Base-by-base conservation (phyloP, 2,797 vertebrate genomes). In the Micrastur ruficollis region DNA sequence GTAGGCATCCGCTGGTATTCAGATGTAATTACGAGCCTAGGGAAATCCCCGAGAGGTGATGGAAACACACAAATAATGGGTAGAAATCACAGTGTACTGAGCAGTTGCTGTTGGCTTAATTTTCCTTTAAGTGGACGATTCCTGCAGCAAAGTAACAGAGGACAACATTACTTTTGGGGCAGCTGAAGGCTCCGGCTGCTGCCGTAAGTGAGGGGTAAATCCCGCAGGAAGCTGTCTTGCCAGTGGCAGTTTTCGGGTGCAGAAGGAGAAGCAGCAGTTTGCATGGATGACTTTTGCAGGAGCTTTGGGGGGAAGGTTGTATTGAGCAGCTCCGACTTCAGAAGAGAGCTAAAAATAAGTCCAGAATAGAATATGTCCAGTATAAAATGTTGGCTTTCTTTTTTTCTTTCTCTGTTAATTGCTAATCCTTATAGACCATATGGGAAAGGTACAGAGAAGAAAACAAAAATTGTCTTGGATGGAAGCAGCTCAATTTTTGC, bases 331-430 rank as follows among this genome's bases (percentile, higher is more conserved):
- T 88, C 46, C 1, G 4, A 38, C 85, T 87, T 95, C 34, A 53
- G 50, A 88, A 68, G 58, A 88, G 58, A 86, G 50, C 53, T 91
- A 78, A 94, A 93, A 94, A 61, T 84, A 89, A 83, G 38, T 49
- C 61, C 58, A 65, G 71, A 88, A 44, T 44, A 44, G 42, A 44
- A 8, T 44, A 44, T 19, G 42, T 44, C 42, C 42, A 44, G 17
- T 44, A 44, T 44, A 44, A 44, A 84, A 86, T 4, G 2, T 55
- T 86, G 55, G 40, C 34, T 95, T 92, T 55, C n/a, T 70, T 92
- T 86, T 36, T 36, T 82, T 72, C 55, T 79, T 75, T 88, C 50
- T 90, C 38, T 84, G 25, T 91, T 93, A 75, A 52, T 75, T 91
- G 81, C 78, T 90, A 32, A 74, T 89, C 66, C 46, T 83, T 50